Percentiles rank a stretch among this genome's conserved stretches.
phyloP scores from a whole-genome alignment of 2,797 vertebrate genomes.

The Jordanella pulchra region DNA sequence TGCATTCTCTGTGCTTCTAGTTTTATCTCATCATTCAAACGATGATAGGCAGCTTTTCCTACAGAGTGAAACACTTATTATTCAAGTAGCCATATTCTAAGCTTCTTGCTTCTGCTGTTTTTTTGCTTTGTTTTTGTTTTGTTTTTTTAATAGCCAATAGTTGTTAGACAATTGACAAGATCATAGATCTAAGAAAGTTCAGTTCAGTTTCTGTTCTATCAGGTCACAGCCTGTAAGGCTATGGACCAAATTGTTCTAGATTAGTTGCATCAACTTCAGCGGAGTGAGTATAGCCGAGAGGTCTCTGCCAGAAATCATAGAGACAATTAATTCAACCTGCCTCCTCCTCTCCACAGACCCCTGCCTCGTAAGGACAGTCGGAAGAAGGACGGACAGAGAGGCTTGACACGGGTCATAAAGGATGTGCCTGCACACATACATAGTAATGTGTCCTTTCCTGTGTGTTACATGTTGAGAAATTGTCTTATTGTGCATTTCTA shows the following conservation, averaged over 20 bases:
- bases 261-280: slow-evolving; percentile 56
- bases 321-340: slow-evolving; percentile 61
- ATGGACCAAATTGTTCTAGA: slow-evolving; percentile 42
- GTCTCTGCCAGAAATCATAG: slow-evolving; percentile 26
- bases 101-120: slow-evolving; percentile 28
- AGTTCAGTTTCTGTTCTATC: slow-evolving; percentile 36
- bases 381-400: slow-evolving; percentile 40
- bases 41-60: slow-evolving; percentile 40
- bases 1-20: slow-evolving; percentile 39
- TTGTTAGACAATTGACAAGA: slow-evolving; percentile 48
- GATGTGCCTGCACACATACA: slow-evolving; percentile 25
- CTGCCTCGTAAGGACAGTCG: slow-evolving; percentile 49
- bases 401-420: slow-evolving; percentile 37
- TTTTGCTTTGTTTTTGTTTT: too few species aligned
- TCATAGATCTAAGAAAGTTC: slow-evolving; percentile 53
- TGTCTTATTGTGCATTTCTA: background rate
- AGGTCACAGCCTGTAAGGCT: slow-evolving; percentile 41
- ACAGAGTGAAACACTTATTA: slow-evolving; percentile 34
- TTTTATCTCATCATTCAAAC: slow-evolving; percentile 43
- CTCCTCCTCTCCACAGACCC: slow-evolving; percentile 42
- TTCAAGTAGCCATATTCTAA: slow-evolving; percentile 42
- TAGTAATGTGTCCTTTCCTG: slow-evolving; percentile 21
- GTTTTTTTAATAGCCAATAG: too few species aligned
- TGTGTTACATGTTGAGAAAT: slow-evolving; percentile 8
- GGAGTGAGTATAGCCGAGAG: slow-evolving; percentile 22